Percentiles rank a stretch among this genome's conserved stretches.
Evolutionary conservation across 2,113 vertebrate genomes (phyloP).

Genomic region (Eulemur rufifrons): DNA sequence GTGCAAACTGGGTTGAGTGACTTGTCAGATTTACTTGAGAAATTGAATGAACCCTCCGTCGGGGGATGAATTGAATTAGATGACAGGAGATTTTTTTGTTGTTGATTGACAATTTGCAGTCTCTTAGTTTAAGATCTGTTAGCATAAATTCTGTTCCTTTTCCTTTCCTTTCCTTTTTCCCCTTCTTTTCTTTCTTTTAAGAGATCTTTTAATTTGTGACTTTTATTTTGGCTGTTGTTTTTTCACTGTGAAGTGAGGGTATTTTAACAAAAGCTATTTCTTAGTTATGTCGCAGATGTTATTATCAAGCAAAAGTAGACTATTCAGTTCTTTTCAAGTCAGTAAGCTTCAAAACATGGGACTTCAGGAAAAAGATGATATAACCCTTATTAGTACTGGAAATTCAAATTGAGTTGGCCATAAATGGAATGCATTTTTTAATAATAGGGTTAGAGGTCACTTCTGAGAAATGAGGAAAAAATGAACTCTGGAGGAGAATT

Average conservation of each 20-base stretch:
- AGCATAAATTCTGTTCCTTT: not conserved
- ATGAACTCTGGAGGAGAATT: conserved; percentile 26
- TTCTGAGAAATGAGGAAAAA: not conserved
- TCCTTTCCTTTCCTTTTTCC: not conserved
- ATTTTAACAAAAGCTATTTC: not conserved
- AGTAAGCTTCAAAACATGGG: not conserved
- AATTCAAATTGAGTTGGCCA: not conserved
- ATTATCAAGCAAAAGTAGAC: not conserved
- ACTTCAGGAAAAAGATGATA: not conserved
- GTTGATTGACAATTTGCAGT: not conserved
- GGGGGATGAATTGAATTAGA: not conserved
- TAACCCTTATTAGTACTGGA: not conserved
- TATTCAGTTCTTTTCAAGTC: not conserved
- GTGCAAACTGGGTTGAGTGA: not conserved
- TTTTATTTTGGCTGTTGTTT: not conserved
- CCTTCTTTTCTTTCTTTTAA: not conserved
- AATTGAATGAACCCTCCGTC: not conserved
- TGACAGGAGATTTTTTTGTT: not conserved
- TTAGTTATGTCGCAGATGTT: not conserved
- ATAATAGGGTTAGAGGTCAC: not conserved
- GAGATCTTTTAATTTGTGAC: not conserved
- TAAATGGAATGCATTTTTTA: not conserved
- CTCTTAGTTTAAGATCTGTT: not conserved
- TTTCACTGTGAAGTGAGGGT: not conserved
- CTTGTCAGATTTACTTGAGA: not conserved